Conservation (phyloP, 2,797 vertebrate species). For the Lepidocolaptes lacrymiger region DNA sequence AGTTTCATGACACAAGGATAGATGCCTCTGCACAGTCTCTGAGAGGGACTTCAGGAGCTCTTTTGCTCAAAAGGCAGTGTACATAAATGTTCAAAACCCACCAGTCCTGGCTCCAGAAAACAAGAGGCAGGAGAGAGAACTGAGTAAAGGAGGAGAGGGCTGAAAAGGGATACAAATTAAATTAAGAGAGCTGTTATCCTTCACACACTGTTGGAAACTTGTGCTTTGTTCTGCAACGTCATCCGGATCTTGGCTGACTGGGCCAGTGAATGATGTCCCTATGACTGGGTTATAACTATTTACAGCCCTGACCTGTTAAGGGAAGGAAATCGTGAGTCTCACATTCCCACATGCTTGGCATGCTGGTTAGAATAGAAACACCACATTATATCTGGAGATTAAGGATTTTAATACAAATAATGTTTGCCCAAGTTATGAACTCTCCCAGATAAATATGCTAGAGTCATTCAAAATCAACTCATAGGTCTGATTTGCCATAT, state of each 20-base stretch:
- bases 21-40: neutral
- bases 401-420: neutral
- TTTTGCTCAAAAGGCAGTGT: neutral
- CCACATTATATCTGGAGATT: neutral
- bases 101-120: neutral
- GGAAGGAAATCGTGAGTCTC: fast-evolving
- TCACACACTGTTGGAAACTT: neutral
- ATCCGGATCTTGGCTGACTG: neutral
- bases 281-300: neutral
- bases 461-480: neutral
- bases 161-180: neutral
- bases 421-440: neutral
- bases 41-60: neutral
- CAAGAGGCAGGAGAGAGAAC: neutral
- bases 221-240: neutral
- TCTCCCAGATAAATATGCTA: neutral
- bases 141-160: neutral
- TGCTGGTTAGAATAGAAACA: neutral
- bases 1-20: neutral
- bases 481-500: neutral
- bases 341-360: neutral
- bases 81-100: neutral
- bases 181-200: neutral
- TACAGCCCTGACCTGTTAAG: neutral
- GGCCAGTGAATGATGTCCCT: neutral